Evolutionary conservation across 2,113 vertebrate species (phyloP), one percentile per base, ranked within the genome.

Genomic region (Heterotilapia buettikoferi): DNA sequence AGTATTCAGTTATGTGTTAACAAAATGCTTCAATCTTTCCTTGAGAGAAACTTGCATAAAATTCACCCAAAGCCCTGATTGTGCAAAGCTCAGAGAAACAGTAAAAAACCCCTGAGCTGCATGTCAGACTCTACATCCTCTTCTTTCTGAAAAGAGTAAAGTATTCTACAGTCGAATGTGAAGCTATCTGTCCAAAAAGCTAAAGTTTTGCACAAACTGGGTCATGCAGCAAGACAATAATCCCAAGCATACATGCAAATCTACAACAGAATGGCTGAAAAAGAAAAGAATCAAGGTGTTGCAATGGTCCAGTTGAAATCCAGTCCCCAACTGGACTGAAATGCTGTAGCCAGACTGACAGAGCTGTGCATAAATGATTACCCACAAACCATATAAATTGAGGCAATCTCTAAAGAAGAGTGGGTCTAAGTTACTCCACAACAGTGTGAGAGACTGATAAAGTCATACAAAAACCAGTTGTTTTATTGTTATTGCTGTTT

Each of bases 321-420:
- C 24, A 76, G 21, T 47, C 24, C 40, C 0, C 24, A 76, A 0
- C 9, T 29, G 21, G 40, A 3, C 13, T 47, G 40, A 47, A 45
- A 76, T 18, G 68, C 68, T 47, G 14, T 29, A 26, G 40, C 21
- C 9, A 45, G 68, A 76, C 40, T 47, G 24, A 73, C 14, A 71
- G 19, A 29, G 68, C 24, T 76, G 40, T 76, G 68, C 68, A 45
- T 73, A 73, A 18, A 73, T 2, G 0, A 73, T 45, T 45, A 45
- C 6, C 0, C 40, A 26, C 45, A 76, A 43, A 76, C 40, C 40
- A 45, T 4, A 12, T 76, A 21, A 47, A 47, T 4, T 73, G 21
- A 73, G 10, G 2, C 21, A 26, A 47, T 18, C 24, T 76, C 24
- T 18, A 47, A 76, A 47, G 68, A 47, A 76, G 68, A 47, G 40